Evolutionary conservation across 2,797 vertebrate species (phyloP), one percentile per base, ranked within the genome.

Genomic region (Pangasius macronema): DNA sequence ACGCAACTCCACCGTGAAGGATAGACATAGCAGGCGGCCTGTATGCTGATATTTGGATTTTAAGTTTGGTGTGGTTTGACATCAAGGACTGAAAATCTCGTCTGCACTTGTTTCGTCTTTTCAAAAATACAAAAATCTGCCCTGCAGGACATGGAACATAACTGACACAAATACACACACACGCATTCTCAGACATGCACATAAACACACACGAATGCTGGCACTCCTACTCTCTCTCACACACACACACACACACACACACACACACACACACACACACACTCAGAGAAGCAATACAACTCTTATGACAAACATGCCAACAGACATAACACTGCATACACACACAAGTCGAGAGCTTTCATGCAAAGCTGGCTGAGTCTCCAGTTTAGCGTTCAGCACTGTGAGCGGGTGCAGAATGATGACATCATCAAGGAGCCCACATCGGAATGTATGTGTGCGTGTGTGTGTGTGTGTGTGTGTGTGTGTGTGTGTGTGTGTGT

Each of bases 301-400:
- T 82, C 85, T 85, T 46, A 39, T 36, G 81, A 90, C 77, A 82
- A 87, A 91, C 73, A 85, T 90, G 87, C 82, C 22, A 67, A 80
- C 85, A 81, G 89, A 88, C 84, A 85, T 72, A 82, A 88, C 85
- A 83, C 83, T 76, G 10, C 20, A 90, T 80, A 81, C 90, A 39
- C 90, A 39, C 77, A 65, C 82, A 90, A 76, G 75, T 87, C 85
- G 11, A 83, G 42, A 88, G 57, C 92, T 92, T 88, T 90, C 94
- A 94, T 93, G 94, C 93, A 92, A 80, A 87, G 80, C 53, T 76
- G 82, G 82, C 30, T 49, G 51, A 46, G 84, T 72, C 70, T 73
- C 59, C 57, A 36, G 77, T 83, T 42, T 3, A 42, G 33, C n/a
- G 42, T 63, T 63, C 86, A 53, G n/a, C 79, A 63, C 42, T 53